These are phyloP conservation scores for Adelosebastes latens DNA, from an alignment of 2,797 vertebrate species.

Conservation along the genomic window DNA sequence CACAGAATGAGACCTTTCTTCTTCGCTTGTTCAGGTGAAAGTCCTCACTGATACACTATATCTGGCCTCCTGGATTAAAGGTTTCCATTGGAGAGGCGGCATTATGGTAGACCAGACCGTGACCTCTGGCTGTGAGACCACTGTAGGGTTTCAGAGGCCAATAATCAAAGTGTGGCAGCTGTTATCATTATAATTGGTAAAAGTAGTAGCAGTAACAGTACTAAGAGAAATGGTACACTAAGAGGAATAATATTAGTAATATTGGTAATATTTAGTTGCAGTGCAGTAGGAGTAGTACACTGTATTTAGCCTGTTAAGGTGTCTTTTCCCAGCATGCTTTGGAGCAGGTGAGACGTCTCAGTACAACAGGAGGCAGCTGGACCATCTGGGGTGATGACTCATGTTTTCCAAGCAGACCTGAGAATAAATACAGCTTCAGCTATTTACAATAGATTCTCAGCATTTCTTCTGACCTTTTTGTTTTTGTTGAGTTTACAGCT, in stretches of 20 bases:
- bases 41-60: conserved; percentile 19
- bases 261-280: not conserved
- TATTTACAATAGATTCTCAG: conserved; percentile 24
- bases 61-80: conserved; percentile 35
- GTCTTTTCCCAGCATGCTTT: conserved; percentile 21
- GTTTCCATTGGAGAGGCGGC: conserved; percentile 40
- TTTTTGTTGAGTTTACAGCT: not conserved
- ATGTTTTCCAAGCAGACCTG: conserved; percentile 28
- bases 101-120: conserved; percentile 20
- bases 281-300: not conserved
- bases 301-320: not conserved
- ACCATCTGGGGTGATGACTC: conserved; percentile 44
- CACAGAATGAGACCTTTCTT: conserved; percentile 56
- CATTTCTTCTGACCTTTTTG: not conserved
- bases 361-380: not conserved
- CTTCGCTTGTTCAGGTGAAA: conserved; percentile 52
- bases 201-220: not conserved
- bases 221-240: not conserved
- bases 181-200: not conserved
- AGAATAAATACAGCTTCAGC: conserved; percentile 7
- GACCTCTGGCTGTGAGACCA: conserved; percentile 22
- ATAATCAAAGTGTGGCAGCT: not conserved
- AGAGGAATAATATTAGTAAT: not conserved
- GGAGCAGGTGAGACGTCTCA: conserved; percentile 24
- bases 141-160: no score